Evolutionary conservation across 2,113 vertebrate genomes (phyloP).

Genomic region (Zosterops japonicus): DNA sequence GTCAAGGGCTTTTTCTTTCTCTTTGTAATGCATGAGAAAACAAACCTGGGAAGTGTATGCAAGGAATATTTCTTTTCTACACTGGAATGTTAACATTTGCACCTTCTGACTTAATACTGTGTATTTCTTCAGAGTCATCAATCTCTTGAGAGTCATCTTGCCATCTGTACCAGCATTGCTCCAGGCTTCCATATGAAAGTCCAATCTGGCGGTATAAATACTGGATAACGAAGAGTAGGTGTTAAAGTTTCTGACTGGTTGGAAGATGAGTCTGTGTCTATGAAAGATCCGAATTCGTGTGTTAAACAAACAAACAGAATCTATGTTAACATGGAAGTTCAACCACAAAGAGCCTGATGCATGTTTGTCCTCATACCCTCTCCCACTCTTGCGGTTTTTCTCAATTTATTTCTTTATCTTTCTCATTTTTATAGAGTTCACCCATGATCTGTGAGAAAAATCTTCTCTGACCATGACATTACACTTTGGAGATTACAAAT

Average conservation of each 20-base stretch:
- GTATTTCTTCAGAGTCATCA: slow-evolving; percentile 78
- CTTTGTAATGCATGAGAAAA: slow-evolving; percentile 69
- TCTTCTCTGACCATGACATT: slow-evolving; percentile 55
- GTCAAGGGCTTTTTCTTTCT: slow-evolving; percentile 61
- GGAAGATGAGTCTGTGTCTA: slow-evolving; percentile 65
- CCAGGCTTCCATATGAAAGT: slow-evolving; percentile 79
- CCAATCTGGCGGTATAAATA: slow-evolving; percentile 79
- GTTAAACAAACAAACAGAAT: slow-evolving; percentile 42
- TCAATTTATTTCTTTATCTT: slow-evolving; percentile 22
- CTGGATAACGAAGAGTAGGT: slow-evolving; percentile 76
- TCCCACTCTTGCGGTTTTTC: background rate
- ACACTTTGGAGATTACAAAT: slow-evolving; percentile 69
- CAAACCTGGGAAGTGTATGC: slow-evolving; percentile 65
- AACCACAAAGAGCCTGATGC: slow-evolving; percentile 37
- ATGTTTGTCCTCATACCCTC: background rate
- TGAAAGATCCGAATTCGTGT: slow-evolving; percentile 57
- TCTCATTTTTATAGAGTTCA: slow-evolving; percentile 45
- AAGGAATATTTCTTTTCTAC: slow-evolving; percentile 74
- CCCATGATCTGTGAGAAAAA: slow-evolving; percentile 49
- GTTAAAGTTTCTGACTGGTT: slow-evolving; percentile 71
- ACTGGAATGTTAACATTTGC: slow-evolving; percentile 76
- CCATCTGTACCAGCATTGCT: slow-evolving; percentile 77
- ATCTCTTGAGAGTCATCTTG: slow-evolving; percentile 76
- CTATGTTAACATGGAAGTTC: slow-evolving; percentile 62
- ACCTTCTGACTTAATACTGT: slow-evolving; percentile 79